Evolutionary conservation across 2,888 invertebrate genomes (phyloP), one percentile per base, ranked within the genome.

Genomic region (Polietes domitor): DNA sequence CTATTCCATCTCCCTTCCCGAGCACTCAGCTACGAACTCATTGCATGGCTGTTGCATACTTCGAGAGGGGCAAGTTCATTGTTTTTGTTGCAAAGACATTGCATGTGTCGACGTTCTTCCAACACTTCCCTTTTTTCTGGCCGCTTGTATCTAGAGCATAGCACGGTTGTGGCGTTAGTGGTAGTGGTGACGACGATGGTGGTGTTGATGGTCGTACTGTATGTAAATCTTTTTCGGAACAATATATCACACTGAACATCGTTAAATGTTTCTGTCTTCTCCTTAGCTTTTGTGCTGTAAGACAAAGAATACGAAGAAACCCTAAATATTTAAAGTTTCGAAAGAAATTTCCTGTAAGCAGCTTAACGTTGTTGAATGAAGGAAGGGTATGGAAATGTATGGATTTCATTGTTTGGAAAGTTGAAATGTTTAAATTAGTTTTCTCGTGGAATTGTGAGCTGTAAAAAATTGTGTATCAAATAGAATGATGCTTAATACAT

Each of bases 191-290:
- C 15, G 61, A 17, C n/a, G n/a, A 7, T 28, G 17, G 28, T 32
- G n/a, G 24, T 58, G 15, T n/a, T 58, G 26, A 15, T 28, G 61
- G 28, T 32, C n/a, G 6, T 61, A n/a, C 24, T 5, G 24, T 24
- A 43, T 68, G 43, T 68, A 68, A 68, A 43, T 68, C 68, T 3
- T 37, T 21, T 68, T 21, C 24, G 41, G 9, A 24, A 68, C 68
- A 68, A 68, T 68, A 68, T 68, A 68, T 68, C 68, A 68, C 41
- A 68, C 21, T 68, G 68, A 43, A 43, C 24, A 12, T 17, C 68
- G 68, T 41, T 68, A 41, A 68, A 68, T 41, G 68, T 41, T 68
- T 24, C 43, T 68, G 41, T 68, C 68, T 21, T 24, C 43, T 43
- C 37, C 37, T 32, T 19, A 24, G 19, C 41, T 17, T 68, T 41